Base-by-base conservation (phyloP, 2,797 vertebrate genomes). In the Miichthys miiuy region DNA sequence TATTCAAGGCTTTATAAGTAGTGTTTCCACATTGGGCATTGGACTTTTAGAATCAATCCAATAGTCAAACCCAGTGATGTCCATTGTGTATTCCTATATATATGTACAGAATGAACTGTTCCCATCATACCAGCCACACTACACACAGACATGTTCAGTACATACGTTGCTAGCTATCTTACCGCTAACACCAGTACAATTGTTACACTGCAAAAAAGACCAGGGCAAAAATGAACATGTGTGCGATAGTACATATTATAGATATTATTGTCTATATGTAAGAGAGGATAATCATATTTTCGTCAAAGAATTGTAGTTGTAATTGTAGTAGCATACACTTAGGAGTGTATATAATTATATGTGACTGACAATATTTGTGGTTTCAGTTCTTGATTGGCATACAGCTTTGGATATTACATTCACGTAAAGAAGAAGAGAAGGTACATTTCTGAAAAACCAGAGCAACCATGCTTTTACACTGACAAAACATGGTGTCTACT, bases 281-380 rank as follows among this genome's bases (percentile, higher is more conserved):
- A 75, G 21, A 57, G n/a, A 68, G 30, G 41, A 58, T 61, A 50
- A 51, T 46, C 66, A 13, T 56, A 34, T 61, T 6, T 74, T 16
- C 82, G 74, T 75, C 52, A 84, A 74, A 82, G 62, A 82, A 18
- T 38, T 38, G 34, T 38, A 8, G 34, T 34, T 34, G 34, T 34
- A 34, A 34, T 34, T 34, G 34, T 75, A 42, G 30, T 42, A 42
- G 69, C 75, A 51, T 80, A 21, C 11, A 17, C 51, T 25, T 46
- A 48, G 17, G 48, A 38, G 4, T 68, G 21, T 27, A 69, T 54
- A 23, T 41, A 52, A 71, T 50, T 61, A 4, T 52, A 63, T 51
- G 30, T 54, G 21, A 81, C 41, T 72, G 60, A 68, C 30, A 48
- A 58, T 66, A 55, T 68, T 77, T 68, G 46, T 68, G 62, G 78